A percentile compares a stretch with the other conserved stretches of the same genome.
These are phyloP conservation scores for Prietella phreatophila DNA, from an alignment of 2,113 vertebrate species.

Conservation along the genomic window DNA sequence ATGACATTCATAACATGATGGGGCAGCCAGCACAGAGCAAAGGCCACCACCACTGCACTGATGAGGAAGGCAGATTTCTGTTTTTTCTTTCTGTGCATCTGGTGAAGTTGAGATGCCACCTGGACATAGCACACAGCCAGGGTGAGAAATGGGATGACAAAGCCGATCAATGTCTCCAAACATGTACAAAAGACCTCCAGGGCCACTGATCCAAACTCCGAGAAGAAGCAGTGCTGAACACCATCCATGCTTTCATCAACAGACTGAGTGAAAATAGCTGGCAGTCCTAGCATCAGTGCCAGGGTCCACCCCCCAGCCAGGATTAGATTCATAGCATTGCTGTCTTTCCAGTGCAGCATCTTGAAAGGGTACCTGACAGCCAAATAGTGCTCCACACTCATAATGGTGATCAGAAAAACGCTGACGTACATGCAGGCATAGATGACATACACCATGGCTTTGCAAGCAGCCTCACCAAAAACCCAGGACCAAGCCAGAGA, in stretches of 20 bases:
- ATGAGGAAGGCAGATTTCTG: constrained; percentile 62
- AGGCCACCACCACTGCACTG: constrained; percentile 57
- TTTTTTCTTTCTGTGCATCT: constrained; percentile 56
- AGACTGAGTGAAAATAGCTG: constrained; percentile 38
- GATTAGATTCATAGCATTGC: constrained; percentile 14
- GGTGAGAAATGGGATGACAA: constrained; percentile 55
- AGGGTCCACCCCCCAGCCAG: constrained; percentile 58
- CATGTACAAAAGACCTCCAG: constrained; percentile 43
- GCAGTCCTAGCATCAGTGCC: constrained; percentile 59
- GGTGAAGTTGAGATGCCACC: constrained; percentile 54
- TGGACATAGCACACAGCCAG: constrained; percentile 59
- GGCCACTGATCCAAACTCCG: constrained; percentile 32
- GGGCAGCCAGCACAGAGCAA: constrained; percentile 68
- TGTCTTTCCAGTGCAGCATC: constrained; percentile 56
- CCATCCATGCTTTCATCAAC: neutral
- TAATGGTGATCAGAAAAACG: constrained; percentile 73
- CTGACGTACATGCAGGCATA: constrained; percentile 74
- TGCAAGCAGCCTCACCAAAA: constrained; percentile 70
- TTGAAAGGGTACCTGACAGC: constrained; percentile 68
- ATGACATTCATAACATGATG: constrained; percentile 61
- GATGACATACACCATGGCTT: constrained; percentile 68
- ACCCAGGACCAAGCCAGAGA: constrained; percentile 70
- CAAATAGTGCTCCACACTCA: constrained; percentile 75
- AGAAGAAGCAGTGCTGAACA: constrained; percentile 40
- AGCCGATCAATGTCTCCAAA: constrained; percentile 53